A percentile compares a stretch with the other conserved stretches of the same genome.
These are phyloP conservation scores for Saguinus midas DNA, from an alignment of 2,113 vertebrate species.

Conservation along the genomic window DNA sequence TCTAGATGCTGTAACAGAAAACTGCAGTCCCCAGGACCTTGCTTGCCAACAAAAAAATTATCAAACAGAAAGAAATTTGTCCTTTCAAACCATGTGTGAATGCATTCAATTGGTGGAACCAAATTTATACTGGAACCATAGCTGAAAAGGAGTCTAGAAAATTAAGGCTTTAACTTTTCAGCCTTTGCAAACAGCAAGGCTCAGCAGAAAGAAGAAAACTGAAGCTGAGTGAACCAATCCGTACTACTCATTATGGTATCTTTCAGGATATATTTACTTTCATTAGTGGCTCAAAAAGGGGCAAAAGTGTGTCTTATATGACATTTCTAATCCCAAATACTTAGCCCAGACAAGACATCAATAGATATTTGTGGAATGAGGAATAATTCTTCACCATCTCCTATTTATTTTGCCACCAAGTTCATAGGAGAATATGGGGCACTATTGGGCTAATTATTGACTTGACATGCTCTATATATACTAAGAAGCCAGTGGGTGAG, in stretches of 20 bases:
- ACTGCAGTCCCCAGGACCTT: background rate
- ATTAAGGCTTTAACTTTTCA: background rate
- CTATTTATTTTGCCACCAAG: background rate
- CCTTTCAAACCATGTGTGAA: background rate
- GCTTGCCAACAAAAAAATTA: background rate
- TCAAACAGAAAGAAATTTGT: background rate
- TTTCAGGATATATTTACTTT: background rate
- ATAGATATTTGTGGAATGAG: background rate
- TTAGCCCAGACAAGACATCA: background rate
- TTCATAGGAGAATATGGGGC: background rate
- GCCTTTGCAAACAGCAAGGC: background rate
- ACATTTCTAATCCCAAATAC: background rate
- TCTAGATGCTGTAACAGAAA: background rate
- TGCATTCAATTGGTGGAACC: background rate
- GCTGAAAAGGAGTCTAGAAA: background rate
- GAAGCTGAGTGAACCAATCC: background rate
- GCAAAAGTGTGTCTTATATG: background rate
- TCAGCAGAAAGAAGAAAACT: background rate
- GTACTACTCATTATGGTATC: background rate
- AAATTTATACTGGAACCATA: conserved; percentile 1
- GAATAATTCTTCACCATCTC: background rate
- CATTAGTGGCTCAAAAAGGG: background rate
- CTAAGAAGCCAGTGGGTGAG: background rate
- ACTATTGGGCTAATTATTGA: background rate
- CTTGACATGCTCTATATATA: background rate